phyloP scores from a whole-genome alignment of 2,797 vertebrate species.

The Pipistrellus pygmaeus region DNA sequence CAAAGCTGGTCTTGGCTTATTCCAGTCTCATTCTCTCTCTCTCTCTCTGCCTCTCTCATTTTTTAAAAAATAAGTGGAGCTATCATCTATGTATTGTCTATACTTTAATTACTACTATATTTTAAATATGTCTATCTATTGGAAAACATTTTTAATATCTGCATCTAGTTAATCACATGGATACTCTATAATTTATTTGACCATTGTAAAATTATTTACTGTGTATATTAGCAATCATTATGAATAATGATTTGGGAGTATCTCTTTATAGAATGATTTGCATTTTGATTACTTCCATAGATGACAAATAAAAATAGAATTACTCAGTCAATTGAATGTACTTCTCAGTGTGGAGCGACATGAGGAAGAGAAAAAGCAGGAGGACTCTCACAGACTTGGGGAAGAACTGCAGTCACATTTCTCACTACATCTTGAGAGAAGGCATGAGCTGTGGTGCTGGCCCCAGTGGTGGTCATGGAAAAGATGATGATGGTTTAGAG shows the following conservation, averaged over 20 bases:
- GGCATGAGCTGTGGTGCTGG: too few species aligned
- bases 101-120: neutral
- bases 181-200: neutral
- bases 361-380: neutral
- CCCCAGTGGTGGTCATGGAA: neutral
- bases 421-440: neutral
- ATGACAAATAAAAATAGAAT: neutral
- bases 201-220: neutral
- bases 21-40: too few species aligned
- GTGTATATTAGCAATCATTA: neutral
- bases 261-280: neutral
- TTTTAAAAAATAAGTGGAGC: neutral
- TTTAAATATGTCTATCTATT: neutral
- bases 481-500: neutral
- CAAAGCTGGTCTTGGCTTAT: too few species aligned
- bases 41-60: neutral
- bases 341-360: neutral
- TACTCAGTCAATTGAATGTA: neutral
- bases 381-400: rapidly evolving
- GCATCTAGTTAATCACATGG: neutral
- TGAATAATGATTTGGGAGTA: neutral
- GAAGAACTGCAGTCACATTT: neutral
- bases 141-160: neutral
- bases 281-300: neutral
- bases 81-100: neutral